Percentiles rank a stretch among this genome's conserved stretches.
These are phyloP conservation scores for Peromyscus polionotus DNA, from an alignment of 2,113 vertebrate genomes.

Conservation along the genomic window DNA sequence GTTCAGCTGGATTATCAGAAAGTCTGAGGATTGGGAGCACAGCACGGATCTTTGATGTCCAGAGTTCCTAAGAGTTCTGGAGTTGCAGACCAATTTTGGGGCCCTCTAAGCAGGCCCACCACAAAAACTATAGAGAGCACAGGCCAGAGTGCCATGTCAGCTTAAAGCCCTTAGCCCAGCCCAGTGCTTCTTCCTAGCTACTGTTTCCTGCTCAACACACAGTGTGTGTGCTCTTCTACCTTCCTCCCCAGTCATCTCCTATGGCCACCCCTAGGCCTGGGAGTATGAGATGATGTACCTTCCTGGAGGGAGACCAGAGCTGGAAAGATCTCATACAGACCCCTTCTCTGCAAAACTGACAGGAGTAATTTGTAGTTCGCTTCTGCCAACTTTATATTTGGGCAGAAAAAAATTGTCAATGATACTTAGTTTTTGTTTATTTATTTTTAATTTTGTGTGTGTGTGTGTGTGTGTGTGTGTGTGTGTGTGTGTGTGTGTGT, in stretches of 20 bases:
- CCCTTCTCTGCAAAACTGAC: not conserved
- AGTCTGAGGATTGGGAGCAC: not conserved
- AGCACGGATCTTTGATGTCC: not conserved
- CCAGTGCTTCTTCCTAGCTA: not conserved
- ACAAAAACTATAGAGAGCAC: not conserved
- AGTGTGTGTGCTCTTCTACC: not conserved
- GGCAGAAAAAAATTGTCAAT: constrained; percentile 12
- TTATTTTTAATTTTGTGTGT: not conserved
- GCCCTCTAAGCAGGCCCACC: not conserved
- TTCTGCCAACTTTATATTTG: not conserved
- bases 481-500: not conserved
- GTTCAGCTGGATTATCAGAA: not conserved
- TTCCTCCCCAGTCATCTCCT: not conserved
- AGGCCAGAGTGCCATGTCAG: not conserved
- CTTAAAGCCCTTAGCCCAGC: not conserved
- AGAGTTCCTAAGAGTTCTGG: not conserved
- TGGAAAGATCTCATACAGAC: not conserved
- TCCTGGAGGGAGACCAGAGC: not conserved
- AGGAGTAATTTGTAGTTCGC: not conserved
- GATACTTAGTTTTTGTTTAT: not conserved
- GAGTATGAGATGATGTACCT: not conserved
- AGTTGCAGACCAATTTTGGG: not conserved
- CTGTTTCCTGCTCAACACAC: not conserved
- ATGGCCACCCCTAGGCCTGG: not conserved
- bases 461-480: not conserved